phyloP scores from a whole-genome alignment of 2,113 vertebrate genomes.

The Tauraco erythrolophus region DNA sequence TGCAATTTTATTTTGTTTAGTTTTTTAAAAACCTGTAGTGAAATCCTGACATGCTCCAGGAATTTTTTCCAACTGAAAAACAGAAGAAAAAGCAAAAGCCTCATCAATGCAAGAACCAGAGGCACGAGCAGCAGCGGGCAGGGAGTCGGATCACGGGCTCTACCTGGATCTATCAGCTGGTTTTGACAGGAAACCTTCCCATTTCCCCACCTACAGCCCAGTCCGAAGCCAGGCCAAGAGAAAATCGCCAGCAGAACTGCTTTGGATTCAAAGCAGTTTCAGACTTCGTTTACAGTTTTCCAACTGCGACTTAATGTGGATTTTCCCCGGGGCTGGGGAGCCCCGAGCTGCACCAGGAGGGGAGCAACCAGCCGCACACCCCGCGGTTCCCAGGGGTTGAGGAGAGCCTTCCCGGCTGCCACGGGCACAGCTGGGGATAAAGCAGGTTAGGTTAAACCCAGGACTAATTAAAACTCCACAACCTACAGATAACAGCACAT shows the following conservation, averaged over 20 bases:
- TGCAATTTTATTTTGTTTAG: slow-evolving; percentile 57
- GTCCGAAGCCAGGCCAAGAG: neutral
- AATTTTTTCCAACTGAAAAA: neutral
- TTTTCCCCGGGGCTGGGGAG: neutral
- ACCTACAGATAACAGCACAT: neutral
- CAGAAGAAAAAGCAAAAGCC: neutral
- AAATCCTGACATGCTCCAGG: neutral
- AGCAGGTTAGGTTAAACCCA: neutral
- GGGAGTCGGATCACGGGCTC: neutral
- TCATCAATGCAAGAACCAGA: neutral
- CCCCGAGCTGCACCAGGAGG: neutral
- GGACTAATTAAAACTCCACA: neutral
- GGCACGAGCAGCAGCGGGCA: neutral
- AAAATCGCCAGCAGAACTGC: neutral
- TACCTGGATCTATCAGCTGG: neutral
- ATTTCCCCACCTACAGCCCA: neutral
- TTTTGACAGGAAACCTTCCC: neutral
- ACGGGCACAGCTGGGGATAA: neutral
- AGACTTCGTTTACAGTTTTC: slow-evolving; percentile 29
- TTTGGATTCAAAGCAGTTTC: neutral
- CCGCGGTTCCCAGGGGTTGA: fast-evolving
- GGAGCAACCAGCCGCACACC: neutral
- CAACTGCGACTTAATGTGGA: neutral
- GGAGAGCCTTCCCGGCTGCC: neutral
- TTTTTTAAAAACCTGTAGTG: neutral